Base-by-base conservation (phyloP, 2,113 vertebrate species). In the Mormoops blainvillei region DNA sequence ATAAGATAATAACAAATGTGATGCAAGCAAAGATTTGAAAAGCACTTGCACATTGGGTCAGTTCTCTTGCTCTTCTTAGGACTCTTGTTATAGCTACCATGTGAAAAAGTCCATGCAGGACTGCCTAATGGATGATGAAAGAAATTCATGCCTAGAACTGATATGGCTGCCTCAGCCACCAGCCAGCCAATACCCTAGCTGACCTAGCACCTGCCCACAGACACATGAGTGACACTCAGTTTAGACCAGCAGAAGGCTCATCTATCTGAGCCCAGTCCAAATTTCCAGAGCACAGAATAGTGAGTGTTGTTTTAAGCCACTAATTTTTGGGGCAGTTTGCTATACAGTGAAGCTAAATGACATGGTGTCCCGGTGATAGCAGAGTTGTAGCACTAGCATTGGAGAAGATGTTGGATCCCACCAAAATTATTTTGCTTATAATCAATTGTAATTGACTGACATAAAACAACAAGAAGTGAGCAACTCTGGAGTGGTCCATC, bases 221-320 rank as follows among this genome's bases (percentile, higher is more conserved):
- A 65, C 81, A 61, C 24, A 67, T 41, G 33, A 65, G 36, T 81
- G 58, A 67, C 73, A 86, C 43, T 7, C 36, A 77, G 26, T 24
- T 87, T 45, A 93, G 77, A 89, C 65, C 31, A 94, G 77, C 63
- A 93, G 74, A 95, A 88, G 90, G 48, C 52, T 67, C 67, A 85
- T 81, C 38, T 22, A 74, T 67, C 45, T 77, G 68, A 97, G 50
- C 31, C 74, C 43, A 50, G 36, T 41, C 28, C 77, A 54, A 28
- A 87, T 94, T 74, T n/a, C 85, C 93, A 95, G 70, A 76, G 19
- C 45, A 87, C 41, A 96, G 71, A 83, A 87, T 68, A 76, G 36
- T 81, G 52, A 73, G 36, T 16, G 11, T 56, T 89, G 2, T 45
- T 58, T 95, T 87, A 81, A 97, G n/a, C 33, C 28, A 70, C 2